phyloP scores from a whole-genome alignment of 2,113 vertebrate genomes.

The Azemiops feae region DNA sequence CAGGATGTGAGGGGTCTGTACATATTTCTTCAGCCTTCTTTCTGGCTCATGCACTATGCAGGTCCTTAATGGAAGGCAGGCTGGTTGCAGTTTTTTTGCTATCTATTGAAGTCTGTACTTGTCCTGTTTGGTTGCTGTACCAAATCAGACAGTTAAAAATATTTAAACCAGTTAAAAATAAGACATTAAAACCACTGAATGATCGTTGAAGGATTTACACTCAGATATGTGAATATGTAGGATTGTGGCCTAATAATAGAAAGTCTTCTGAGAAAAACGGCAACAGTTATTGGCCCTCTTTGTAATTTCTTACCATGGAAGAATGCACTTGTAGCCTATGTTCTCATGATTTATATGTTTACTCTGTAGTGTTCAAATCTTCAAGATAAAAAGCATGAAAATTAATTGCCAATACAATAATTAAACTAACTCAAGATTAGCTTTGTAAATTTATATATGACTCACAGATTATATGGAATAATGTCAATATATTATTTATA shows the following conservation, averaged over 20 bases:
- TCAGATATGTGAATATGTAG: neutral
- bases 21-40: neutral
- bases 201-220: neutral
- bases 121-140: neutral
- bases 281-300: neutral
- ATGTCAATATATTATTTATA: neutral
- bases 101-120: neutral
- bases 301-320: neutral
- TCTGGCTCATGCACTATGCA: neutral
- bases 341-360: neutral
- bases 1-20: neutral
- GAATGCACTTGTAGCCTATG: neutral
- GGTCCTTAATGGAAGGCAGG: neutral
- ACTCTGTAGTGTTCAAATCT: neutral
- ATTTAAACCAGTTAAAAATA: neutral
- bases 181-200: neutral
- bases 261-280: neutral
- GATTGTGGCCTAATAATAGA: neutral
- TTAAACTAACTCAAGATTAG: neutral
- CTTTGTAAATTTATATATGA: neutral
- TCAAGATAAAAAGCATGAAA: neutral
- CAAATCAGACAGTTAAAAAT: neutral
- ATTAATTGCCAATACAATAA: neutral
- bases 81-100: neutral
- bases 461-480: neutral